Evolutionary conservation across 2,888 invertebrate genomes (phyloP), one percentile per base, ranked within the genome.

Genomic region (Scaptomyza cyrtandrae): DNA sequence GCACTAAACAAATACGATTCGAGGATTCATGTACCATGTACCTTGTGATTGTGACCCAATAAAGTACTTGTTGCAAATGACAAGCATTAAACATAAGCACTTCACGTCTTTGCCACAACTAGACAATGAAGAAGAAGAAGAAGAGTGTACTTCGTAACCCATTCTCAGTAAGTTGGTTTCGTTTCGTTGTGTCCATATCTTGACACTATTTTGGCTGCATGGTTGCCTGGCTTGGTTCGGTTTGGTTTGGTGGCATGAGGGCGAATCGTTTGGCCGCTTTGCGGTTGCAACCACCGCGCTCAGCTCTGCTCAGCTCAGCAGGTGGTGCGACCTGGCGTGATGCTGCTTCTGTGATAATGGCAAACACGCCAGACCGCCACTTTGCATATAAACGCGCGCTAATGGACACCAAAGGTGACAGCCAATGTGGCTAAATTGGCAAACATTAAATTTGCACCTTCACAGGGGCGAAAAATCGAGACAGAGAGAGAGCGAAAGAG

Each of bases 401-500:
- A 89, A 88, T 87, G 87, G 88, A 88, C 88, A 88, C 87, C 89
- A 83, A 88, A 89, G 88, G 88, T 88, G 88, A 89, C 89, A 88
- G 89, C 82, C 77, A 89, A 83, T 77, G 66, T 75, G 82, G 76
- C 88, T 89, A 89, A 88, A 89, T 88, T 88, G 88, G 87, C 88
- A 88, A 88, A 89, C 86, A 88, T 81, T 89, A 88, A 88, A 89
- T 88, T 85, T 85, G 88, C 88, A 88, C 85, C 88, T 86, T 80
- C 81, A 69, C 72, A 80, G 86, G 70, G 66, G 39, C 68, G 67
- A 33, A 64, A 78, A 5, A 1, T 19, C 19, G 19, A 19, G 2
- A 19, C 1, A 19, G 19, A 19, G 19, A 19, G 19, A 19, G n/a
- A 19, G 19, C 19, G 19, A 19, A 19, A 19, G 19, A 19, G 19